Base-by-base conservation (phyloP, 1,140 invertebrate genomes). In the Cryptotermes secundus region DNA sequence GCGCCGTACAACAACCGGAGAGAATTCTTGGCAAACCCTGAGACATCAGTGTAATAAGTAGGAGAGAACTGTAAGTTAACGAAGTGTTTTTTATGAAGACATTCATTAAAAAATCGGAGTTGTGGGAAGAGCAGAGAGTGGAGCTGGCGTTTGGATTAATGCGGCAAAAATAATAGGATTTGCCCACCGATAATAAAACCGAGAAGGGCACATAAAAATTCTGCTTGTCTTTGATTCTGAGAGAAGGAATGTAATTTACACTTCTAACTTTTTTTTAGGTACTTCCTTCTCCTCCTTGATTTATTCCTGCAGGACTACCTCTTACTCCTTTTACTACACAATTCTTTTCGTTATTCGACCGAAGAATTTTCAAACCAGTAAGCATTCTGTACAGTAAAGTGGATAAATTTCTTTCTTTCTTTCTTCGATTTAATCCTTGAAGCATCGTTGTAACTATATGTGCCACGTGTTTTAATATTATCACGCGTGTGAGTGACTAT, bases 51-150 rank as follows among this genome's bases (percentile, higher is more conserved):
- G n/a, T 72, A 72, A 31, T 72, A 72, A 72, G 59, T 31, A 31
- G 59, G n/a, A 72, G 26, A 31, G 59, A 72, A 31, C 6, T 72
- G 59, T 26, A n/a, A 31, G 59, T 31, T 72, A 72, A 72, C n/a
- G 59, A 72, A 72, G 59, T 72, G 6, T 72, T 65, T 59, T 31
- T 72, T 72, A 72, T 72, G 59, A 31, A n/a, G 59, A 72, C 26
- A 72, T 72, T 72, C 59, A 72, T 72, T 72, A 72, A 72, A 72
- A 72, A 72, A 10, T 72, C 59, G 26, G n/a, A 72, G 31, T 72
- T 1, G 59, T 72, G 26, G 59, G 10, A 2, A 7, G 53, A 3
- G 16, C 4, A 4, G 16, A n/a, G 7, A 72, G 59, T 14, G n/a
- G 26, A n/a, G 59, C 45, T 49, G n/a, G n/a, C n/a, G n/a, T n/a